Base-by-base conservation (phyloP, 2,888 invertebrate genomes). In the Leptopilina drosophilae region DNA sequence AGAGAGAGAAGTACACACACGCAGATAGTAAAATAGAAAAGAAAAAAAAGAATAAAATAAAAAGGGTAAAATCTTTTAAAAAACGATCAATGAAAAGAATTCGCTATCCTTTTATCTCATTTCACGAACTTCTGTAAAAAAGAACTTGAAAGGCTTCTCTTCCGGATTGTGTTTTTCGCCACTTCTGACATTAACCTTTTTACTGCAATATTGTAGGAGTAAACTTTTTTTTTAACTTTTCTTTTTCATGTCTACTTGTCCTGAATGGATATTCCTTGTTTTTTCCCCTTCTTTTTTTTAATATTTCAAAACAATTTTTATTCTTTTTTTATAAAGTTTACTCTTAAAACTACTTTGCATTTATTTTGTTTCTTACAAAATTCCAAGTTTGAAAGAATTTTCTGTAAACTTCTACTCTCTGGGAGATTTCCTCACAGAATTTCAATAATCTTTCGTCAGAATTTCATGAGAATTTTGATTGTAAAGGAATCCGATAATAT, bases 21-120 rank as follows among this genome's bases (percentile, higher is more conserved):
- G 40, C 66, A 49, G 76, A 53, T 56, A 62, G 62, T 69, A 76
- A 77, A 77, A 26, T 26, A 49, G 49, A 49, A 49, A 77, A 73
- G 12, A 42, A 49, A 12, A 33, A 33, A 33, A 33, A 33, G 33
- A 33, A 33, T 33, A 33, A 33, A 33, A 33, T 33, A 33, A 33
- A 56, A 49, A n/a, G 7, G 42, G 42, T 42, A 3, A 62, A 78
- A 62, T 62, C 62, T 62, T 62, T 33, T 2, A 33, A 42, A 49
- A 20, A 62, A 62, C 62, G 62, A 62, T 62, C 62, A 62, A 62
- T 62, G 78, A 59, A 49, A 62, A 33, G 40, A 49, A 69, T 49
- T 49, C 49, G 46, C 49, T 49, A 11, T 49, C 49, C 49, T 69
- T 69, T 69, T 69, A 69, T 69, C 67, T 49, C 14, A 20, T 69